Base-by-base conservation (phyloP, 2,797 vertebrate species). In the Anguilla obscura region DNA sequence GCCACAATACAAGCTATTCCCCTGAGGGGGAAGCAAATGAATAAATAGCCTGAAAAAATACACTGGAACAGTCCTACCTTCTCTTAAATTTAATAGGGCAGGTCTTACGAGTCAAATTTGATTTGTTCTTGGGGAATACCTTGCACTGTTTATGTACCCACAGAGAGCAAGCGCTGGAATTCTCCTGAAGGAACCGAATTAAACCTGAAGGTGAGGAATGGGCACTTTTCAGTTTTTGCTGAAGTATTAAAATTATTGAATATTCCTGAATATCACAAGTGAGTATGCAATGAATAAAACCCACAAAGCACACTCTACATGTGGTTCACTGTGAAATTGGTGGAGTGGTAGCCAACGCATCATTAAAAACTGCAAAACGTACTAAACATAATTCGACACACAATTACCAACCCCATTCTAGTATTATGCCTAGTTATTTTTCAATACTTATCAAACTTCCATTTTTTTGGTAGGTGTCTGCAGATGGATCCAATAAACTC, bases 401-500 rank as follows among this genome's bases (percentile, higher is more conserved):
- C 45, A 24, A 45, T 79, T 36, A 79, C 8, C 40, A 50, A n/a
- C 40, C 40, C 8, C 18, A 48, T 21, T 82, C 79, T n/a, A 7
- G 8, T 9, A 2, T n/a, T 45, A 45, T 82, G 79, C 45, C 40
- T 50, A 18, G 21, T n/a, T 24, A 48, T 48, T n/a, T 50, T 18
- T 82, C 10, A 50, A 7, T n/a, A 82, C 79, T 48, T 48, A 50
- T 40, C 16, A 45, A 48, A 45, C 79, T 48, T 82, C 79, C 21
- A 24, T 24, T 82, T 40, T 45, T 82, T 82, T 82, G 45, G 79
- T 48, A 82, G 79, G 40, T 76, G 33, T 36, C 33, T 40, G 4
- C 79, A 82, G 79, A 82, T 50, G 40, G 45, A 82, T 82, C 45
- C 5, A 82, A 82, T 82, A 82, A 82, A 21, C 45, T 82, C 40